A percentile compares a stretch with the other conserved stretches of the same genome.
These are phyloP conservation scores for Trachythela sp. DNA, from an alignment of 64 coral and sea anemone species.

Conservation along the genomic window DNA sequence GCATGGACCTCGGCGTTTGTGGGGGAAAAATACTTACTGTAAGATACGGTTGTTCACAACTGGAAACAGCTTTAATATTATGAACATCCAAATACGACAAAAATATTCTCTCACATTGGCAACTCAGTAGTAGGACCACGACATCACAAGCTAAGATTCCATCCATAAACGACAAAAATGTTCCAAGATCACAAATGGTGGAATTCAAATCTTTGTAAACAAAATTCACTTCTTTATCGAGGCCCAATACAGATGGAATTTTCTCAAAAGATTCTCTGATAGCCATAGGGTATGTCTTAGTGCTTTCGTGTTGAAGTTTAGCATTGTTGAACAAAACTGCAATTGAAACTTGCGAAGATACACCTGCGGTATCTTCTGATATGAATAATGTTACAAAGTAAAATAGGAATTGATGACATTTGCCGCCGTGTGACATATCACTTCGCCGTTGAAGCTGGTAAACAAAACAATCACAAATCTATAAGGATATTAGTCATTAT, in stretches of 20 bases:
- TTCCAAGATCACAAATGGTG: background rate
- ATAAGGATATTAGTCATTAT: no score
- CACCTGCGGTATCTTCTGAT: background rate
- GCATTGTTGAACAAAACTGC: background rate
- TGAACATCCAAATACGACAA: background rate
- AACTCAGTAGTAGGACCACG: background rate
- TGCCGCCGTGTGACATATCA: background rate
- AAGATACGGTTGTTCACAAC: background rate
- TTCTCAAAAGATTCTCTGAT: background rate
- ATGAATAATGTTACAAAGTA: background rate
- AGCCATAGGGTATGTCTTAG: background rate
- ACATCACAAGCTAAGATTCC: background rate
- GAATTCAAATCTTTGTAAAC: background rate
- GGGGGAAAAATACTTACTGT: no score
- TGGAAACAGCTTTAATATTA: background rate
- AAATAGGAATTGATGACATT: background rate
- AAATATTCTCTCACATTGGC: background rate
- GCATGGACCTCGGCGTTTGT: no score
- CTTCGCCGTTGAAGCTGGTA: background rate
- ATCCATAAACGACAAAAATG: background rate
- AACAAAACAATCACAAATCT: background rate
- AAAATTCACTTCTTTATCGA: background rate
- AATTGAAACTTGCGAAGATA: background rate
- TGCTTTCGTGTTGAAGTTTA: background rate
- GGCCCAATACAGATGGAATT: background rate